Base-by-base conservation (phyloP, 2,888 invertebrate species). In the Eupithecia insigniata region DNA sequence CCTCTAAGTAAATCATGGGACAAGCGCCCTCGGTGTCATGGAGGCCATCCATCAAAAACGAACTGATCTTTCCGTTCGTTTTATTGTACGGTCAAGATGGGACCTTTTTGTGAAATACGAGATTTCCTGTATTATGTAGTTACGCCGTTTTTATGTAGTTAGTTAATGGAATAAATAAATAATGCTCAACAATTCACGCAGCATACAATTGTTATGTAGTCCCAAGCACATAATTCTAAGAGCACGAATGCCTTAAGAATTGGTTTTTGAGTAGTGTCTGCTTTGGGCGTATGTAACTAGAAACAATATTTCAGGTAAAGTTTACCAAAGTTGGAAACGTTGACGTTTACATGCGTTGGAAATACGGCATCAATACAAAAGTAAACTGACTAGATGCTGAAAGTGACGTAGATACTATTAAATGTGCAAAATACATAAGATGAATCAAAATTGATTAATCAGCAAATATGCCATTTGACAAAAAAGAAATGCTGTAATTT, bases 1-100 rank as follows among this genome's bases (percentile, higher is more conserved):
- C 67, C 71, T 69, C 74, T 76, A 69, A 75, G 78, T 73, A 77
- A 78, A 77, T 79, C 75, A 71, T 66, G 70, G 76, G 71, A 80
- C 78, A 81, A 55, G 55, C 55, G 73, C 61, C 34, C 61, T 62
- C 34, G 34, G 32, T 55, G 61, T 60, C 62, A 34, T 62, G 61
- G 67, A 58, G 46, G 64, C 73, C 34, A 69, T 74, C 71, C 55
- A 71, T 71, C 74, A 74, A 66, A 30, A 4, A 55, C 14, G 66
- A 60, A 61, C 68, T 43, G 58, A 71, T 68, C 36, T 16, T 32
- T 36, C 61, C 65, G 39, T 60, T 66, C 67, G 46, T 60, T 66
- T 66, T 28, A 67, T 67, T 60, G 58, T 73, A 76, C 75, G 76
- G 78, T 55, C 62, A 69, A 66, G 66, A 69, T 26, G 43, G 64